Conservation (phyloP, 2,888 invertebrate genomes). For the Sarcophaga carnaria region DNA sequence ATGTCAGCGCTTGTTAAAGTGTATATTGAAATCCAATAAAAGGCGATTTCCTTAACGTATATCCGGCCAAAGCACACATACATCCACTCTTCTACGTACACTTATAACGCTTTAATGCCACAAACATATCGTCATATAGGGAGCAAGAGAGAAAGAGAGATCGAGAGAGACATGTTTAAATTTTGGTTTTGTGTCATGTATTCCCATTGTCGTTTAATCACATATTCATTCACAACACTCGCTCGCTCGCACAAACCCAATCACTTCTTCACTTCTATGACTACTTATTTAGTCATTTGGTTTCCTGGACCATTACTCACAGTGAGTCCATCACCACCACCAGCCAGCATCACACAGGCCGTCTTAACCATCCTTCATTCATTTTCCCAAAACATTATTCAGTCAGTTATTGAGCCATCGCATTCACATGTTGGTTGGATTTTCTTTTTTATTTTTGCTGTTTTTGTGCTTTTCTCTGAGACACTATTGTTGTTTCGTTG, state of each 20-base stretch:
- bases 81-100: too few relatives aligned
- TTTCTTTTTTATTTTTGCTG: background rate
- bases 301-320: background rate
- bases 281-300: constrained; percentile 23
- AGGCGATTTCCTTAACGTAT: constrained; percentile 66
- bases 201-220: constrained; percentile 31
- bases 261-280: background rate
- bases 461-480: constrained; percentile 2
- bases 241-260: background rate
- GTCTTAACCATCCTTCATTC: background rate
- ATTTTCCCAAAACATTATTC: background rate
- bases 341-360: background rate
- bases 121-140: background rate
- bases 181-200: constrained; percentile 61
- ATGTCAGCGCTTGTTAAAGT: constrained; percentile 30
- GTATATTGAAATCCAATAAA: constrained; percentile 67
- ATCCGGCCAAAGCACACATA: constrained; percentile 53
- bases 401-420: background rate
- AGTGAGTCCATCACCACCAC: background rate
- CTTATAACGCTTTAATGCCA: constrained; percentile 24
- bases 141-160: background rate
- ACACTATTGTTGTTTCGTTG: background rate
- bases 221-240: background rate
- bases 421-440: background rate
- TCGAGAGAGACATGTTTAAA: constrained; percentile 31